phyloP scores from a whole-genome alignment of 2,113 vertebrate species.

The Zosterops japonicus region DNA sequence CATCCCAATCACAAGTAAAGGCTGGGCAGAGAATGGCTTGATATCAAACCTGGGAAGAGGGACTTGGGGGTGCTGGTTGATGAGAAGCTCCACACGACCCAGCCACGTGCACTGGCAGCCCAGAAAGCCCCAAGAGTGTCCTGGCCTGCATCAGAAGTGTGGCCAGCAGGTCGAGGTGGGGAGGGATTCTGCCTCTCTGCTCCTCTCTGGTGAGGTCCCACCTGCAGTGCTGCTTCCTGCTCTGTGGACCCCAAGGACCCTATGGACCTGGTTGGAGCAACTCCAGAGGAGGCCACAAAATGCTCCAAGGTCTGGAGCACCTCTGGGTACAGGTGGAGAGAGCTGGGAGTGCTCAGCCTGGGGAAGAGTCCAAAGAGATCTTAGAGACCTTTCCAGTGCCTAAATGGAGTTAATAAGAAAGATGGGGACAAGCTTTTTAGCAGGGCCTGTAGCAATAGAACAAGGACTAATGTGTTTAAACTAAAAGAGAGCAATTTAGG shows the following conservation, averaged over 20 bases:
- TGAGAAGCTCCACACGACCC: background rate
- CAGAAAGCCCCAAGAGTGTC: background rate
- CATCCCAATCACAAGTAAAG: no score
- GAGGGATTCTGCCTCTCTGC: background rate
- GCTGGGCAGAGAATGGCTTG: background rate
- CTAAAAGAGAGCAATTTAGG: background rate
- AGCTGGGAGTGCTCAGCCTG: background rate
- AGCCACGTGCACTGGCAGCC: background rate
- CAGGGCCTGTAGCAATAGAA: background rate
- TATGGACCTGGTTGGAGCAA: background rate
- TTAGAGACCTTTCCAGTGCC: background rate
- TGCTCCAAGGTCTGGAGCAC: no score
- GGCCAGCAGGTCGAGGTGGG: accelerated
- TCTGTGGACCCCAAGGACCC: no score
- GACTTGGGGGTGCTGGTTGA: background rate
- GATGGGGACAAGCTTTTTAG: background rate
- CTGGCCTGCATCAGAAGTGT: background rate
- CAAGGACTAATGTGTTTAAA: background rate
- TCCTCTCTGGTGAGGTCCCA: background rate
- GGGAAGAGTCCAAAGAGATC: background rate
- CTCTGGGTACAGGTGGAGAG: background rate
- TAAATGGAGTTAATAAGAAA: background rate
- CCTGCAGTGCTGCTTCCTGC: background rate
- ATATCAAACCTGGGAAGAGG: background rate
- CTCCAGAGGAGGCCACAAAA: background rate